Base-by-base conservation (phyloP, 2,113 vertebrate genomes). In the Tragelaphus imberbis region DNA sequence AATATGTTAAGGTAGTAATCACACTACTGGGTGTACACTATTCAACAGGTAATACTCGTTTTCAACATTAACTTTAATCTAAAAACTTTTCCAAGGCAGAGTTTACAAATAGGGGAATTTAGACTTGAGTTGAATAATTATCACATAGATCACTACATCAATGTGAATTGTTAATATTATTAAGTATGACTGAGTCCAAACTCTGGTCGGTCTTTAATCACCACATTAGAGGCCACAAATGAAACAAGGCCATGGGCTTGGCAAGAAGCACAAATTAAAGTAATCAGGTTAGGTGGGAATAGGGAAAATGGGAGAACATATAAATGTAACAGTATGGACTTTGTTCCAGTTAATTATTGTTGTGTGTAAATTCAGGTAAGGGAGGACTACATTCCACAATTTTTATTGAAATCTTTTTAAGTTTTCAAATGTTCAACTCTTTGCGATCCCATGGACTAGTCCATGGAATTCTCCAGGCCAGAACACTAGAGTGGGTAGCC, bases 61-160 rank as follows among this genome's bases (percentile, higher is more conserved):
- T 71, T 90, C 33, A 80, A 7, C 4, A 94, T 68, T 75, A 92
- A 51, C 47, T 94, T 91, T 68, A 55, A 58, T 94, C 80, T 55
- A 95, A 65, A 11, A 79, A 19, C 14, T 93, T 94, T 28, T 77
- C n/a, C 36, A 51, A 86, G 12, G 33, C n/a, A 87, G 11, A 56
- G 12, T 85, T 88, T 68, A 53, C 16, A 88, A 19, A 4, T 25
- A 68, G 13, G 13, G 15, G 80, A 40, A 33, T 17, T 80, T 88
- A 96, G 30, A n/a, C 11, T 86, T 61, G 14, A 81, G 51, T 44
- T 71, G n/a, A 36, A 36, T 21, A 85, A 55, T 79, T 55, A 71
- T 59, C 4, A n/a, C 0, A 1, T 28, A 14, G 36, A 30, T 63
- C 10, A 63, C 27, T 75, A 65, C 2, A 82, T 16, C 6, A 75